Conservation (phyloP, 1,140 invertebrate species). For the Sipha flava region DNA sequence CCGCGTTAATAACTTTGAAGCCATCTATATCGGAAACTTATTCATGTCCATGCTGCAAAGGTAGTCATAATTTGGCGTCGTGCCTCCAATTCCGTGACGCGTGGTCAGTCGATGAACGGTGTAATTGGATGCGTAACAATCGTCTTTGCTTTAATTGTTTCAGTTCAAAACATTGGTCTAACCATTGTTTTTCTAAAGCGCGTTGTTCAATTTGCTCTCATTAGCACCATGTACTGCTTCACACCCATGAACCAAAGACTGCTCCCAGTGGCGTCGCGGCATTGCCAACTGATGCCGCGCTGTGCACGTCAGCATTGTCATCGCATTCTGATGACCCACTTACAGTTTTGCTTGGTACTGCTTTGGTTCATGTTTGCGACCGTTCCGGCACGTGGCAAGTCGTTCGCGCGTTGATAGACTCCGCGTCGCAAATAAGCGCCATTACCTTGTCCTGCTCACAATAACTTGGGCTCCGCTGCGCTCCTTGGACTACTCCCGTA, state of each 20-base stretch:
- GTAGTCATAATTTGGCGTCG: background rate
- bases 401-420: background rate
- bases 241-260: background rate
- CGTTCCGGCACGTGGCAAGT: background rate
- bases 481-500: background rate
- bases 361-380: background rate
- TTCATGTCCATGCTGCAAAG: background rate
- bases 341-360: background rate
- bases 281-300: background rate
- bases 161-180: background rate
- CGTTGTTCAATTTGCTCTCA: background rate
- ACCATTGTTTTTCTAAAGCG: background rate
- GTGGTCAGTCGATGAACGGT: background rate
- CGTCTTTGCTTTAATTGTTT: background rate
- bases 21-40: background rate
- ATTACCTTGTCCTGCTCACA: background rate
- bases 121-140: background rate
- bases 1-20: no score
- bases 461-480: background rate
- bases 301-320: background rate
- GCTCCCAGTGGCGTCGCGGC: background rate
- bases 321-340: background rate
- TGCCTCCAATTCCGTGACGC: background rate
- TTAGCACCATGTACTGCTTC: background rate
- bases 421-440: background rate